A percentile compares a stretch with the other conserved stretches of the same genome.
phyloP scores from a whole-genome alignment of 23 tunicate genomes.

The Trididemnum miniatum region DNA sequence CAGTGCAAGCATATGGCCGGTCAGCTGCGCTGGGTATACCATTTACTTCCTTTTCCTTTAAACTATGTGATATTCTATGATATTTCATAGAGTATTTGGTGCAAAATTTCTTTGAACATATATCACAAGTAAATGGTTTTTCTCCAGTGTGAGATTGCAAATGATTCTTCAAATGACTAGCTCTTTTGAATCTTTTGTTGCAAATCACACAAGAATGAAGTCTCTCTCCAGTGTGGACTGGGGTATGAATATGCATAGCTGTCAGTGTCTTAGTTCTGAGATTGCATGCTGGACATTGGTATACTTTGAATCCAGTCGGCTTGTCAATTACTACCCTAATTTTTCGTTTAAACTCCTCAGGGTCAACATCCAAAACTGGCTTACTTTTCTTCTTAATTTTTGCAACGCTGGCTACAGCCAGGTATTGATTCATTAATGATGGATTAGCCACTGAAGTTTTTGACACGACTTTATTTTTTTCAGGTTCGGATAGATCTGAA shows the following conservation, averaged over 20 bases:
- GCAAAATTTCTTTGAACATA: not conserved
- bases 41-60: not conserved
- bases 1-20: not conserved
- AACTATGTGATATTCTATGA: not conserved
- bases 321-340: not conserved
- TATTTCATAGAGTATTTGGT: not conserved
- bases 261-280: not conserved
- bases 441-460: not conserved
- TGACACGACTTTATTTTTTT: no score
- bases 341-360: not conserved
- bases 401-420: not conserved
- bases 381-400: not conserved
- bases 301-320: not conserved
- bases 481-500: no score
- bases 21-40: not conserved
- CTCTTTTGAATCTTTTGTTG: not conserved
- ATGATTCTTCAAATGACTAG: not conserved
- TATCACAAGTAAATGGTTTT: not conserved
- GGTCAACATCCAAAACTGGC: not conserved
- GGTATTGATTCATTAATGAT: not conserved
- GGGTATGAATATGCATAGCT: not conserved
- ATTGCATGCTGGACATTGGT: not conserved
- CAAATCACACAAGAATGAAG: not conserved
- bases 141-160: constrained; percentile 17
- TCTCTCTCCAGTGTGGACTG: constrained; percentile 5